Conservation (phyloP, 2,888 invertebrate genomes). For the Lithosia quadra region DNA sequence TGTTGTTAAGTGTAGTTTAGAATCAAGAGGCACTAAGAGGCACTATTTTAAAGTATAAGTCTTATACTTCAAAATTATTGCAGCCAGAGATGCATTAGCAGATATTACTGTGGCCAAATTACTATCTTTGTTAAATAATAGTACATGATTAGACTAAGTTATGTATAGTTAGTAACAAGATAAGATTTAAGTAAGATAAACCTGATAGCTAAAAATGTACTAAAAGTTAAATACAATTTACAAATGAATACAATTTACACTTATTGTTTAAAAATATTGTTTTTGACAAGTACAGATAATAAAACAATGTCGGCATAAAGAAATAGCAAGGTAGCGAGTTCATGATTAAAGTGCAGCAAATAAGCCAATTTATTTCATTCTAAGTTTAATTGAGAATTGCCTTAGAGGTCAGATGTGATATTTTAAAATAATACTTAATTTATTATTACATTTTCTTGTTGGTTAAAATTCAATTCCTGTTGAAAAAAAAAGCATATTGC, state of each 20-base stretch:
- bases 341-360: background rate
- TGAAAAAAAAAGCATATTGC: background rate
- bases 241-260: constrained; percentile 23
- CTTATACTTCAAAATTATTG: background rate
- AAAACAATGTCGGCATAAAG: constrained; percentile 4
- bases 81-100: constrained; percentile 20
- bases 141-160: constrained; percentile 44
- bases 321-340: background rate
- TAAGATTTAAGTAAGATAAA: constrained; percentile 44
- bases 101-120: constrained; percentile 16
- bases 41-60: too few relatives aligned
- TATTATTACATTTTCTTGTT: background rate
- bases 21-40: too few relatives aligned
- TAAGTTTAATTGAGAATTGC: background rate
- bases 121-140: constrained; percentile 45
- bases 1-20: background rate
- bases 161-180: constrained; percentile 52
- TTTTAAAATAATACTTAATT: background rate
- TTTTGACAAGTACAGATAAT: background rate
- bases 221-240: constrained; percentile 40
- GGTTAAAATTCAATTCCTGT: background rate
- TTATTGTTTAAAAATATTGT: background rate
- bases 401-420: background rate
- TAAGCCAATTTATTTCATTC: background rate
- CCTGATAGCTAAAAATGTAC: constrained; percentile 32